These are phyloP conservation scores for Elmis aenea DNA, from an alignment of 2,888 invertebrate genomes.

Conservation along the genomic window DNA sequence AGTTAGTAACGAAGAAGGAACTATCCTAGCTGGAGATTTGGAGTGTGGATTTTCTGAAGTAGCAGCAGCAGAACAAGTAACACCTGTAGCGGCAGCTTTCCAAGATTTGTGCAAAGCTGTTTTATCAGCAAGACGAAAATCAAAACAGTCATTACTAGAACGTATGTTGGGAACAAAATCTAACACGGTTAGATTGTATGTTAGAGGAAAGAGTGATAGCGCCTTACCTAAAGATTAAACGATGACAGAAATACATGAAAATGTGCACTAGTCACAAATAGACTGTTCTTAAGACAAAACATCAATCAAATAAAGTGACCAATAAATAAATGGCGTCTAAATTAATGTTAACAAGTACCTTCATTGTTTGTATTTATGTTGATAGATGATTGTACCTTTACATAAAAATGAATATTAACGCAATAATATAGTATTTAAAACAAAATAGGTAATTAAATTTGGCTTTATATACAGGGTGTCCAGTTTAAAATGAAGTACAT, in stretches of 20 bases:
- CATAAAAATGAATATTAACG: too few species aligned
- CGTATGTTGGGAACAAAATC: slow-evolving; percentile 77
- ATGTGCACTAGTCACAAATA: too few species aligned
- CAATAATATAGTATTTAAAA: too few species aligned
- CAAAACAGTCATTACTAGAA: slow-evolving; percentile 78
- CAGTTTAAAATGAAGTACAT: too few species aligned
- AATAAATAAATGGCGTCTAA: too few species aligned
- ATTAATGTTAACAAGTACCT: too few species aligned
- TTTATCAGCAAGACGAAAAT: slow-evolving; percentile 69
- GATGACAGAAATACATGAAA: slow-evolving; percentile 26
- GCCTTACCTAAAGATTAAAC: slow-evolving; percentile 83
- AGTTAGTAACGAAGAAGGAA: slow-evolving; percentile 83
- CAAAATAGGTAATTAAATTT: too few species aligned
- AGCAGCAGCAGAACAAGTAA: slow-evolving; percentile 82
- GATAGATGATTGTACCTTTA: too few species aligned
- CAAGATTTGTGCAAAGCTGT: slow-evolving; percentile 80
- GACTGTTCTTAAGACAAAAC: too few species aligned
- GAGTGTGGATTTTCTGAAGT: slow-evolving; percentile 86
- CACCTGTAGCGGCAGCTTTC: slow-evolving; percentile 78
- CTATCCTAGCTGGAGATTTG: slow-evolving; percentile 81
- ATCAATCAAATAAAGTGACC: too few species aligned
- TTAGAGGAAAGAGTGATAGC: slow-evolving; percentile 83
- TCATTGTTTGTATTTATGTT: too few species aligned
- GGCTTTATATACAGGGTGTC: too few species aligned
- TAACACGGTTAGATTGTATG: slow-evolving; percentile 65